A percentile compares a stretch with the other conserved stretches of the same genome.
These are phyloP conservation scores for Sepioteuthis lessoniana DNA, from an alignment of 2,888 invertebrate species.

Conservation along the genomic window DNA sequence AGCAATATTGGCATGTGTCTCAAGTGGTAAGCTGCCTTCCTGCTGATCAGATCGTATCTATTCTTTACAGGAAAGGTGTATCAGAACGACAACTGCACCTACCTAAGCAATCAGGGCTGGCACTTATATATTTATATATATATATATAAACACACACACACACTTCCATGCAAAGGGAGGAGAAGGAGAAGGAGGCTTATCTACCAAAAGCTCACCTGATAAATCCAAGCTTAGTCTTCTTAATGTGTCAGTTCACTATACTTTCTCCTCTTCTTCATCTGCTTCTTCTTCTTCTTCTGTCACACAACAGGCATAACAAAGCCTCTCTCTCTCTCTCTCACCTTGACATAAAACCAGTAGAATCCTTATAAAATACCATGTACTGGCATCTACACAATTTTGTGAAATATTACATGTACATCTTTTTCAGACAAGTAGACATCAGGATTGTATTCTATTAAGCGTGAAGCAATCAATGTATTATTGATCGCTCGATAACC, in stretches of 20 bases:
- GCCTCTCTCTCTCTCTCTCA: neutral
- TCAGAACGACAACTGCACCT: too few species aligned
- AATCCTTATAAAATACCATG: neutral
- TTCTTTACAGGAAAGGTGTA: neutral
- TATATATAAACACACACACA: too few species aligned
- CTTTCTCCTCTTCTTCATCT: neutral
- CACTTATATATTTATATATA: too few species aligned
- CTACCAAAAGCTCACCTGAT: too few species aligned
- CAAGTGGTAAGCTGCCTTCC: too few species aligned
- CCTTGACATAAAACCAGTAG: neutral
- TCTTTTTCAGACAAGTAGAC: neutral
- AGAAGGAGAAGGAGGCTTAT: too few species aligned
- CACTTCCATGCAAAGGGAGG: too few species aligned
- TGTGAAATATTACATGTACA: neutral
- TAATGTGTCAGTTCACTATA: too few species aligned
- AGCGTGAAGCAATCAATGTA: neutral
- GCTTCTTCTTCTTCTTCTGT: neutral
- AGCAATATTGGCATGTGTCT: neutral
- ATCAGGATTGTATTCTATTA: neutral
- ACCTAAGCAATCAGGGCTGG: too few species aligned
- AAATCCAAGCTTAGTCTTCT: too few species aligned
- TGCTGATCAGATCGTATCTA: neutral
- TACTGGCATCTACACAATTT: neutral
- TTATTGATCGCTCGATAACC: neutral
- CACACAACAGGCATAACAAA: neutral